Percentiles rank a stretch among this genome's conserved stretches.
These are phyloP conservation scores for Pogonomyrmex barbatus DNA, from an alignment of 1,140 invertebrate species.

Conservation along the genomic window DNA sequence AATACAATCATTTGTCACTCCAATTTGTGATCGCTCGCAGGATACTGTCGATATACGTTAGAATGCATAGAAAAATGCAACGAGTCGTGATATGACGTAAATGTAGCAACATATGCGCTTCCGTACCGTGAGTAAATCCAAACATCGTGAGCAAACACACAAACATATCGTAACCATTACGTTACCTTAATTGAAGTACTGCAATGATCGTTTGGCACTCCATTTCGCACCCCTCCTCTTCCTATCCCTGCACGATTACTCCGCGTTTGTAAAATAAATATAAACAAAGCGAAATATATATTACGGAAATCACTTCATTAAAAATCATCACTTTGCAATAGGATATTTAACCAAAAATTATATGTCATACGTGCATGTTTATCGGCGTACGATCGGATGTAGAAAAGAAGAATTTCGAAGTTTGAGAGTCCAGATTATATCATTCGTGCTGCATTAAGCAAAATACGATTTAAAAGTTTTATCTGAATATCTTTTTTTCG, in stretches of 20 bases:
- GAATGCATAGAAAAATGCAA: conserved; percentile 19
- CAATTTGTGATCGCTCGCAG: not conserved
- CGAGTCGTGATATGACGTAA: not conserved
- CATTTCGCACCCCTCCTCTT: not conserved
- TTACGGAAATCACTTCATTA: conserved; percentile 31
- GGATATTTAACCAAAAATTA: conserved; percentile 7
- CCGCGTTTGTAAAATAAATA: conserved; percentile 22
- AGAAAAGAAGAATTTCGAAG: not conserved
- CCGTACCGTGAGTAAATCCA: conserved; percentile 14
- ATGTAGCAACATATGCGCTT: conserved; percentile 4
- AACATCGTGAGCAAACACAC: conserved; percentile 43
- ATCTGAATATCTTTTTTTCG: not conserved
- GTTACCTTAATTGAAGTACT: conserved; percentile 55
- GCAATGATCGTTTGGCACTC: conserved; percentile 43
- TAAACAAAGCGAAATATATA: conserved; percentile 1
- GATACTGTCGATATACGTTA: not conserved
- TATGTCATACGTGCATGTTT: not conserved
- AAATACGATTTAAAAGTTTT: not conserved
- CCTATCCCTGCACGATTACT: not conserved
- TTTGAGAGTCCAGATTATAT: not conserved
- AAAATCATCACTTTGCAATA: not conserved
- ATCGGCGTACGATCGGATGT: not conserved
- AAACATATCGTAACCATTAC: conserved; percentile 43
- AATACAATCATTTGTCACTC: not conserved
- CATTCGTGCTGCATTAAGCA: not conserved